phyloP scores from a whole-genome alignment of 2,113 vertebrate genomes.

The Enhydra lutris region DNA sequence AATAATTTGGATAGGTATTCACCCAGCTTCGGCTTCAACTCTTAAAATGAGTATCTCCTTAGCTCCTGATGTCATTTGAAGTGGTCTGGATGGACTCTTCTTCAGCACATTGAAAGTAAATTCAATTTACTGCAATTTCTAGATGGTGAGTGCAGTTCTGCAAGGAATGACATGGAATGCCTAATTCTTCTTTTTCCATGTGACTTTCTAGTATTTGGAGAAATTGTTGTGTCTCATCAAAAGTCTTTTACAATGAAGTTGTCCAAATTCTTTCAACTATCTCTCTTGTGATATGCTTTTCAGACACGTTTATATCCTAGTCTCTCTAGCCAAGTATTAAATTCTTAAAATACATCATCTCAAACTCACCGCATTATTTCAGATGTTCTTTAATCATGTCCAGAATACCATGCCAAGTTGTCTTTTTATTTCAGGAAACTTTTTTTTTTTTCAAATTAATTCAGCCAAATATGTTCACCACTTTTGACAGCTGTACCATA shows the following conservation, averaged over 20 bases:
- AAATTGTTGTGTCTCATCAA: not conserved
- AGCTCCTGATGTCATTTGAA: not conserved
- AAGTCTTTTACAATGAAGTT: not conserved
- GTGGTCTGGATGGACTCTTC: not conserved
- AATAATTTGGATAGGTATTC: not conserved
- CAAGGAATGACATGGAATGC: not conserved
- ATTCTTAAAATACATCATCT: not conserved
- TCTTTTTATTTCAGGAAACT: not conserved
- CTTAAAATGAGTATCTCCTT: not conserved
- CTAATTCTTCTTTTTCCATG: not conserved
- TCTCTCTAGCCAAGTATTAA: not conserved
- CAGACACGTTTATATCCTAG: not conserved
- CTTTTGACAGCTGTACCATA: not conserved
- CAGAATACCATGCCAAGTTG: not conserved
- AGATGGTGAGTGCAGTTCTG: not conserved
- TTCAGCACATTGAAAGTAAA: not conserved
- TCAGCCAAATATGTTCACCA: not conserved
- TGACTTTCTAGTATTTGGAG: not conserved
- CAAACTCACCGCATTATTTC: not conserved
- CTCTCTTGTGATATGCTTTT: not conserved
- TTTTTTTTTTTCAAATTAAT: not conserved
- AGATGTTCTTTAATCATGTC: not conserved
- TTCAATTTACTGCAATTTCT: not conserved
- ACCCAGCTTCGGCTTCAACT: not conserved
- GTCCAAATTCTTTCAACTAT: not conserved